A percentile compares a stretch with the other conserved stretches of the same genome.
phyloP scores from a whole-genome alignment of 53 echinoderm and acorn worm genomes.

The Patiria pectinifera region DNA sequence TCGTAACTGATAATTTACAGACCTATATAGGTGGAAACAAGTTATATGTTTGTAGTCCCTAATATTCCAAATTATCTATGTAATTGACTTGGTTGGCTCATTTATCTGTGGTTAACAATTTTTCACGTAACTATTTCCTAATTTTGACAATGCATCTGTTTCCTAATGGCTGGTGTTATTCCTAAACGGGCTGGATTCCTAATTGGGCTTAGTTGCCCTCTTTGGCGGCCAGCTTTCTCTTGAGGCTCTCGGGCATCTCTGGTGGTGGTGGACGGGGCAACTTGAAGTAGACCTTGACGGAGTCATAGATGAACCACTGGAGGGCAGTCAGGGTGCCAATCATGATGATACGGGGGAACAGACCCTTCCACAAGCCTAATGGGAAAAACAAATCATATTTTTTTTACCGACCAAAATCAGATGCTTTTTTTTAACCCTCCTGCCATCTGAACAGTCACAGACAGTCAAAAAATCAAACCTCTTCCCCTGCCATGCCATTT shows the following conservation, averaged over 20 bases:
- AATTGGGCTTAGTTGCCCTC: slow-evolving; percentile 43
- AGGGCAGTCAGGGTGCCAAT: slow-evolving; percentile 98
- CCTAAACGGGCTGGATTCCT: not conserved
- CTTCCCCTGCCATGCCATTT: too few species aligned
- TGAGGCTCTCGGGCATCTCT: slow-evolving; percentile 96
- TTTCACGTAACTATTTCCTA: not conserved
- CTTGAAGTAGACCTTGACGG: slow-evolving; percentile 98
- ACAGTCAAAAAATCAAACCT: too few species aligned
- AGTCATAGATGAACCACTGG: slow-evolving; percentile 99
- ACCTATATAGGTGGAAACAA: too few species aligned
- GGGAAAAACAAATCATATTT: not conserved
- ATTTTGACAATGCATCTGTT: not conserved
- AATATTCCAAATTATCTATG: not conserved
- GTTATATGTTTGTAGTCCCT: not conserved
- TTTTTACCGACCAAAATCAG: not conserved
- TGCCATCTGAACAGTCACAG: too few species aligned
- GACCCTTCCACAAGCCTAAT: slow-evolving; percentile 94
- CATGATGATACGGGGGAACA: slow-evolving; percentile 98
- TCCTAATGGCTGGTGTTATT: too few species aligned
- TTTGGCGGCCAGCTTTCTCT: slow-evolving; percentile 85
- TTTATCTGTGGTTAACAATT: not conserved
- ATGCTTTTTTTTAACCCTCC: not conserved
- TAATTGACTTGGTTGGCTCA: not conserved
- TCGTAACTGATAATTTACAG: too few species aligned
- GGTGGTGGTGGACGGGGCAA: slow-evolving; percentile 99